Base-by-base conservation (phyloP, 2,888 invertebrate genomes). In the Sarcophaga caerulescens region DNA sequence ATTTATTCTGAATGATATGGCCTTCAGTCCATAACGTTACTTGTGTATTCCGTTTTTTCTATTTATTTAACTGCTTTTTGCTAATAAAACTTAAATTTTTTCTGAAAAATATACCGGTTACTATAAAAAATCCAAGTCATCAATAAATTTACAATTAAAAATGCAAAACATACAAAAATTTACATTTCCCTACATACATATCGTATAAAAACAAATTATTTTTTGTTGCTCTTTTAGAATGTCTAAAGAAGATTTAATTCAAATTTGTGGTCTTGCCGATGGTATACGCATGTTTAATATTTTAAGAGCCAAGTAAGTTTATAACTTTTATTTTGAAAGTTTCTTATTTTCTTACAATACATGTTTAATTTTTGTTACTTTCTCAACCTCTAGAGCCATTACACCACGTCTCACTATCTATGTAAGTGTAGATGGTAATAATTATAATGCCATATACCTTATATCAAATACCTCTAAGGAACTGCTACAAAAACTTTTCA, bases 241-340 rank as follows among this genome's bases (percentile, higher is more conserved):
- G 92, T 96, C 97, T 0, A 95, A 98, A 66, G 98, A 98, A 87
- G 99, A 99, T 93, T 94, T 99, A 62, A 97, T 98, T 81, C 97
- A 98, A 94, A 98, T 99, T 83, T 98, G 98, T 93, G 98, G 98
- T 0, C 94, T 98, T 85, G 97, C 98, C 59, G 98, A 99, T 92
- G 99, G 99, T 5, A 98, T 99, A 83, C 95, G 99, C 88, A 95
- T 99, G 85, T 98, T 96, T 94, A 99, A 99, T 93, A 96, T 97
- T 52, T 94, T 99, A 69, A 97, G 97, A 90, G 95, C 96, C 89
- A 97, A 97, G 97, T 97, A 93, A 95, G 95, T 89, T 70, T 60
- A 59, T 73, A 21, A 57, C 25, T 35, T 59, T 70, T 35, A 14
- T 66, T 17, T 12, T 52, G 17, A 12, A 14, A 14, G 52, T 52